A percentile compares a stretch with the other conserved stretches of the same genome.
Conservation (phyloP, 2,888 invertebrate genomes). For the Magallana nippona region DNA sequence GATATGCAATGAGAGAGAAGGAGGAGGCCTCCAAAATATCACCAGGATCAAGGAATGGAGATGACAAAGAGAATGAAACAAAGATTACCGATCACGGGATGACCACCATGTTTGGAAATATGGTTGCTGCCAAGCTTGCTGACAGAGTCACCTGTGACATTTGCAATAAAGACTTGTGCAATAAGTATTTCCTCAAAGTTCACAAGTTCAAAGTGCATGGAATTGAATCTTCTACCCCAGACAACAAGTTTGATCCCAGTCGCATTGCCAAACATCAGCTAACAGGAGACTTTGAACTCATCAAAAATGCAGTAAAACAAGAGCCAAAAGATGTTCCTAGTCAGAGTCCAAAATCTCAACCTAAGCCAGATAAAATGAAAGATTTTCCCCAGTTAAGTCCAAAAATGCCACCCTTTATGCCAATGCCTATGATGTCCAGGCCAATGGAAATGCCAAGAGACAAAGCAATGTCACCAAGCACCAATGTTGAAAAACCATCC, state of each 20-base stretch:
- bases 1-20: slow-evolving; percentile 60
- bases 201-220: slow-evolving; percentile 98
- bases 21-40: slow-evolving; percentile 65
- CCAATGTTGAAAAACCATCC: slow-evolving; percentile 64
- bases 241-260: slow-evolving; percentile 47
- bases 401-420: slow-evolving; percentile 40
- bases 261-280: slow-evolving; percentile 44
- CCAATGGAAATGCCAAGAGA: slow-evolving; percentile 48
- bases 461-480: slow-evolving; percentile 48
- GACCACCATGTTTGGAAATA: slow-evolving; percentile 77
- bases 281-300: slow-evolving; percentile 46
- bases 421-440: slow-evolving; percentile 44
- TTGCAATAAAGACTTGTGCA: slow-evolving; percentile 98
- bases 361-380: slow-evolving; percentile 19
- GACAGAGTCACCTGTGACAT: slow-evolving; percentile 88
- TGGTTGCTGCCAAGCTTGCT: slow-evolving; percentile 79
- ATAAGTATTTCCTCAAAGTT: slow-evolving; percentile 99
- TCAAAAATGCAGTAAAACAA: slow-evolving; percentile 52
- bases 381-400: slow-evolving; percentile 39
- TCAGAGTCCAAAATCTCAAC: slow-evolving; percentile 49
- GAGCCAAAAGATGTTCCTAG: slow-evolving; percentile 54
- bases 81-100: slow-evolving; percentile 62
- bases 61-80: slow-evolving; percentile 60
- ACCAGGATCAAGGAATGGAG: slow-evolving; percentile 51
- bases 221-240: slow-evolving; percentile 70